These are phyloP conservation scores for Anguilla pacifica DNA, from an alignment of 2,797 vertebrate species.

Conservation along the genomic window DNA sequence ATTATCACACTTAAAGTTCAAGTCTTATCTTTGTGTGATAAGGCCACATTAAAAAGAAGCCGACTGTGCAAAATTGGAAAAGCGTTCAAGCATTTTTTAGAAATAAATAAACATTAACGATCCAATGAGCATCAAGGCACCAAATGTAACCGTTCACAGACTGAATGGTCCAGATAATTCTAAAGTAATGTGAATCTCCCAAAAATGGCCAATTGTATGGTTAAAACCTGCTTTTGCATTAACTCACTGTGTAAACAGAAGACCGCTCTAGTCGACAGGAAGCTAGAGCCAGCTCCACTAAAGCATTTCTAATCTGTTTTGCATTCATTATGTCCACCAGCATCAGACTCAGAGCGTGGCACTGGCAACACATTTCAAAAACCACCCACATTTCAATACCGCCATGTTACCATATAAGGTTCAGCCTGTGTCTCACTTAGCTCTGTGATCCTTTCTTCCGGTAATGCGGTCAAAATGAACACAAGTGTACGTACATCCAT, in stretches of 20 bases:
- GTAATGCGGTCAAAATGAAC: neutral
- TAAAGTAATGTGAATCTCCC: neutral
- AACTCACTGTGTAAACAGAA: neutral
- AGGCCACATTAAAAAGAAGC: neutral
- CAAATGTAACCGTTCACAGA: neutral
- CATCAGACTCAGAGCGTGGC: neutral
- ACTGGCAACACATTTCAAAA: neutral
- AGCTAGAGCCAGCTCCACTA: neutral
- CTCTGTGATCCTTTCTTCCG: neutral
- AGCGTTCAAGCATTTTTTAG: neutral
- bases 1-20: neutral
- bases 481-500: neutral
- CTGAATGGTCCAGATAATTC: neutral
- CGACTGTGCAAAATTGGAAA: neutral
- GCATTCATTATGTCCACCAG: conserved; percentile 4
- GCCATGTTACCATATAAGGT: neutral
- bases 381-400: neutral
- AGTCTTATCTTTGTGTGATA: neutral
- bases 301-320: neutral
- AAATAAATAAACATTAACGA: neutral
- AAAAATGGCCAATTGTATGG: no score
- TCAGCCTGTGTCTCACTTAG: neutral
- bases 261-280: neutral
- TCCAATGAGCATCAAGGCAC: neutral
- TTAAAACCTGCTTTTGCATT: neutral